Base-by-base conservation (phyloP, 2,888 invertebrate genomes). In the Cataglyphis cursor region DNA sequence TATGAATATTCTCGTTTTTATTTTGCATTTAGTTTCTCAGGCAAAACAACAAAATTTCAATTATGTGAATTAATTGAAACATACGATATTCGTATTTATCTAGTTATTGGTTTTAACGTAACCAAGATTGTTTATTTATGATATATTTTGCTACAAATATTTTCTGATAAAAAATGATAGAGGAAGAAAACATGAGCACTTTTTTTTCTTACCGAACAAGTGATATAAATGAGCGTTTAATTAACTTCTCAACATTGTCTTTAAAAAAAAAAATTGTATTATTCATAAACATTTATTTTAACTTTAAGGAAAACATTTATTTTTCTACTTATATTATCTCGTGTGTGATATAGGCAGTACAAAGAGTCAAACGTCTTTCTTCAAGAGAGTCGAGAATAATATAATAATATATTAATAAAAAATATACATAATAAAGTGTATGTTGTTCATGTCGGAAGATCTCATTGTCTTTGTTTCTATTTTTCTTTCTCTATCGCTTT, bases 381-480 rank as follows among this genome's bases (percentile, higher is more conserved):
- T n/a, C 31, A 31, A 31, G 6, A 31, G 31, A 31, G 18, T 51
- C 10, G 12, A 68, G 1, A 24, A 24, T 57, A 28, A 41, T 68
- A 41, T 15, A 21, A 57, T 28, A 21, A 21, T 51, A 65, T 48
- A 48, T 21, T 41, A 31, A 70, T 28, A 76, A 66, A 44, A 72
- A 70, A 59, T 68, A 5, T 48, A 48, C 18, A 48, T 44, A 78
- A 18, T 24, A 18, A 73, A 9, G 15, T 41, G 5, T 12, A 4
- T 41, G 70, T 57, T 31, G 31, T 18, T 59, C 28, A 41, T 41
- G 41, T 28, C 10, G 41, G 31, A 41, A 54, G 54, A 35, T 5
- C 31, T 44, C 57, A 68, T 68, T 57, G 54, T 38, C 12, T 10
- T 38, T 41, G 48, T 54, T 80, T 80, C 78, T 70, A 41, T 61